Conservation (phyloP, 2,888 invertebrate genomes). For the Hyposoter dolosus region DNA sequence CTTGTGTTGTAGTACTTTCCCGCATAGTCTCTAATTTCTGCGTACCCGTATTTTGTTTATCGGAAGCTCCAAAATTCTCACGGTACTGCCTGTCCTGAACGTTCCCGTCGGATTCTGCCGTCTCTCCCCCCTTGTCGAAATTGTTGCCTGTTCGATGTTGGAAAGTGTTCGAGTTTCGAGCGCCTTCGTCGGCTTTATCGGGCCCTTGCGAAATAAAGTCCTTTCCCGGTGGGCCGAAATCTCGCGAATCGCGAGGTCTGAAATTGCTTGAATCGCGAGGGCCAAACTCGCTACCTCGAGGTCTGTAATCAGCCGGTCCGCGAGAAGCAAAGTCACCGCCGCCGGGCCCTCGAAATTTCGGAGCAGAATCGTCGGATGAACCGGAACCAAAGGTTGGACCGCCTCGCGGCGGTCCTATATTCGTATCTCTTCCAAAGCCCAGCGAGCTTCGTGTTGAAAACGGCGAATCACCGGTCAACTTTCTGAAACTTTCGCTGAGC, state of each 20-base stretch:
- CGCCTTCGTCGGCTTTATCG: slow-evolving; percentile 50
- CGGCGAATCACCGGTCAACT: slow-evolving; percentile 79
- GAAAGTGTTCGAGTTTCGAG: slow-evolving; percentile 59
- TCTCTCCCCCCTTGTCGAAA: slow-evolving; percentile 22
- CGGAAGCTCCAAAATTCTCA: slow-evolving; percentile 36
- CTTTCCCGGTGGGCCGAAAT: slow-evolving; percentile 55
- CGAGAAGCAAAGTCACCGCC: slow-evolving; percentile 61
- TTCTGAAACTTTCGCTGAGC: slow-evolving; percentile 81
- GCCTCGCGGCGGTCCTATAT: slow-evolving; percentile 17
- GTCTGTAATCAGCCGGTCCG: slow-evolving; percentile 49
- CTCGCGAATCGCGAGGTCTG: slow-evolving; percentile 62
- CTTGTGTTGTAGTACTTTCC: not conserved
- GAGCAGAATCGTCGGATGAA: slow-evolving; percentile 44
- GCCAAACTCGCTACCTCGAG: slow-evolving; percentile 62
- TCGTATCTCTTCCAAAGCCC: slow-evolving; percentile 57
- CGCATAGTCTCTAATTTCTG: slow-evolving; percentile 36
- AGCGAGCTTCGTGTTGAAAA: slow-evolving; percentile 70
- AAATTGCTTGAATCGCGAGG: slow-evolving; percentile 55
- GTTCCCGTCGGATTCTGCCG: slow-evolving; percentile 40
- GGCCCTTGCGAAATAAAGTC: slow-evolving; percentile 71
- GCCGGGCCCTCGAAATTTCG: slow-evolving; percentile 55
- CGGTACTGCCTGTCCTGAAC: slow-evolving; percentile 15
- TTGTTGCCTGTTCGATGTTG: slow-evolving; percentile 35
- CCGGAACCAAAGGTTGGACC: slow-evolving; percentile 34
- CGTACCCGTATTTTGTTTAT: slow-evolving; percentile 12